Conservation (phyloP, 2,888 invertebrate species). For the Cephus sareptanus region DNA sequence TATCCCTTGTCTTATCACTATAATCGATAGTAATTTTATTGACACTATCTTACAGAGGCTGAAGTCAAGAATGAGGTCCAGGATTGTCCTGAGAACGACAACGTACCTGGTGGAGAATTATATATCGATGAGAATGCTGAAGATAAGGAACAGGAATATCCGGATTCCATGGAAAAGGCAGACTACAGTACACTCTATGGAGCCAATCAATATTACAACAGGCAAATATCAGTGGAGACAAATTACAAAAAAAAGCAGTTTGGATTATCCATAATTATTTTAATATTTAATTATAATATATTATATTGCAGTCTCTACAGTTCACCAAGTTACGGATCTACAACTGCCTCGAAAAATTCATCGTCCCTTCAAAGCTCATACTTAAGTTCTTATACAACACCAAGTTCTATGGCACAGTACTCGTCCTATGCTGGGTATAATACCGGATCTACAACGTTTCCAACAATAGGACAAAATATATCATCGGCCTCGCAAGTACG, state of each 20-base stretch:
- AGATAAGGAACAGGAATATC: conserved; percentile 62
- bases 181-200: conserved; percentile 60
- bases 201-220: conserved; percentile 61
- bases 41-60: conserved; percentile 43
- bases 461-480: conserved; percentile 61
- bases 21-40: neutral
- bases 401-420: conserved; percentile 61
- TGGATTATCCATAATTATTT: too few species aligned
- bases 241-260: too few species aligned
- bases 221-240: conserved; percentile 32
- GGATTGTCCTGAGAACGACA: conserved; percentile 61
- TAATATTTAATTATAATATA: neutral
- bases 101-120: conserved; percentile 58
- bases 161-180: conserved; percentile 61
- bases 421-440: conserved; percentile 60
- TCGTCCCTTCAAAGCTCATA: conserved; percentile 57
- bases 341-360: conserved; percentile 56
- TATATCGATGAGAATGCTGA: conserved; percentile 63
- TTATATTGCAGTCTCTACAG: conserved; percentile 51
- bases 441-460: conserved; percentile 57
- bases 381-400: conserved; percentile 58
- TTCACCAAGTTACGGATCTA: conserved; percentile 56
- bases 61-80: conserved; percentile 64
- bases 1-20: neutral
- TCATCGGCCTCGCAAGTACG: conserved; percentile 59